Evolutionary conservation across 2,113 vertebrate genomes (phyloP).

Genomic region (Hippotragus niger): DNA sequence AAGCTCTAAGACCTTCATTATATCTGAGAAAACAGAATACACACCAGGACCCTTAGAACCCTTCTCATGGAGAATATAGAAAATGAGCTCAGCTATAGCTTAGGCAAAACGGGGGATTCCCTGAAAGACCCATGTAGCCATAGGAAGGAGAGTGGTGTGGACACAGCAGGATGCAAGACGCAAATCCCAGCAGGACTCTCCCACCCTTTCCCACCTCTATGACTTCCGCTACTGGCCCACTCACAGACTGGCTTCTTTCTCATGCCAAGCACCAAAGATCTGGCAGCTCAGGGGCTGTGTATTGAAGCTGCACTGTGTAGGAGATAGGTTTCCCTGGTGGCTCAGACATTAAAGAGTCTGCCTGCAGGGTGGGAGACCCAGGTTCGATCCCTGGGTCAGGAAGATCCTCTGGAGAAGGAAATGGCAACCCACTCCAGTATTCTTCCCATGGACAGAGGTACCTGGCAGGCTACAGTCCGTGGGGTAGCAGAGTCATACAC

Average conservation of each 20-base stretch:
- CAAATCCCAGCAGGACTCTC: not conserved
- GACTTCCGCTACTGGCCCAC: not conserved
- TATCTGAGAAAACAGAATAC: not conserved
- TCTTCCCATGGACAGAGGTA: not conserved
- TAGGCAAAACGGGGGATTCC: not conserved
- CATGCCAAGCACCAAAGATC: not conserved
- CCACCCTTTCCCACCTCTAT: not conserved
- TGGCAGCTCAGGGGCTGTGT: not conserved
- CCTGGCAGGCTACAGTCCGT: not conserved
- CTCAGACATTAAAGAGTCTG: not conserved
- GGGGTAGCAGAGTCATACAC: accelerated
- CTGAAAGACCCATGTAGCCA: not conserved
- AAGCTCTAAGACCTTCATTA: not conserved
- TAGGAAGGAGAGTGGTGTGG: not conserved
- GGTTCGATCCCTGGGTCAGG: not conserved
- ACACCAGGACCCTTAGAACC: not conserved
- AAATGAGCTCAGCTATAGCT: not conserved
- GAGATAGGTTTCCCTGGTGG: not conserved
- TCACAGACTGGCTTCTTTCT: not conserved
- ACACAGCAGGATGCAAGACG: not conserved
- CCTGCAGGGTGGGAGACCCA: not conserved
- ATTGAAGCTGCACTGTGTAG: not conserved
- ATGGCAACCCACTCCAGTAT: not conserved
- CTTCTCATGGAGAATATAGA: not conserved
- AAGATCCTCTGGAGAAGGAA: not conserved